These are phyloP conservation scores for Ifrita kowaldi DNA, from an alignment of 2,113 vertebrate genomes.

Conservation along the genomic window DNA sequence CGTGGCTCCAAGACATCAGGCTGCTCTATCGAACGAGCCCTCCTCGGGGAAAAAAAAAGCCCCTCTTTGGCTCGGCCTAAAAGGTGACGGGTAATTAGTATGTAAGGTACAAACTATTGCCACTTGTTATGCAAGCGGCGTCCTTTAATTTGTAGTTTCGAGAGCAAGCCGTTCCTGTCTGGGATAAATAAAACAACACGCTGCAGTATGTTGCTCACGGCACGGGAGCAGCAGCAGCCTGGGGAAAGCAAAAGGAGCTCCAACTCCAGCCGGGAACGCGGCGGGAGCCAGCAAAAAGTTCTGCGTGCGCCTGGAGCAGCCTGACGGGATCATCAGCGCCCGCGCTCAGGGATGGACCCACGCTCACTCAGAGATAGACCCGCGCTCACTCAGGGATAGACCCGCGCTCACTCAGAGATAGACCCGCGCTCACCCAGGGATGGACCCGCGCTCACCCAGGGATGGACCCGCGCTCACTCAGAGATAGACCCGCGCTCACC, in stretches of 20 bases:
- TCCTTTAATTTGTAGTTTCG: constrained; percentile 53
- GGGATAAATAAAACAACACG: constrained; percentile 65
- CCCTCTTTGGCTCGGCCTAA: not conserved
- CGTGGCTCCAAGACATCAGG: not conserved
- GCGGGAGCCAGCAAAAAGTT: constrained; percentile 41
- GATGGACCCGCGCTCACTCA: not conserved
- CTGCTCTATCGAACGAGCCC: not conserved
- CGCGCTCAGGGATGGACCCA: not conserved
- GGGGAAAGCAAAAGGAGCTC: not conserved
- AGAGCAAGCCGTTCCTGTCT: constrained; percentile 42
- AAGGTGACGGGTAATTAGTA: constrained; percentile 35
- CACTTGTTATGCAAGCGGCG: constrained; percentile 64
- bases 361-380: not conserved
- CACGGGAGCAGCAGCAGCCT: not conserved
- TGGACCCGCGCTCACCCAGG: not conserved
- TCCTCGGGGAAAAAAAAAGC: not conserved
- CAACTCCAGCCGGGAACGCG: not conserved
- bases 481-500: too few species aligned
- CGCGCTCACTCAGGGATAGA: not conserved
- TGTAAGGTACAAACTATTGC: constrained; percentile 38
- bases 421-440: too few species aligned
- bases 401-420: too few species aligned
- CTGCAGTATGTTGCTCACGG: constrained; percentile 27
- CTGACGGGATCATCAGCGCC: not conserved
- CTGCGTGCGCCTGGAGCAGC: not conserved